Evolutionary conservation across 2,797 vertebrate species (phyloP), one percentile per base, ranked within the genome.

Genomic region (Enteromius afrohamiltoni): DNA sequence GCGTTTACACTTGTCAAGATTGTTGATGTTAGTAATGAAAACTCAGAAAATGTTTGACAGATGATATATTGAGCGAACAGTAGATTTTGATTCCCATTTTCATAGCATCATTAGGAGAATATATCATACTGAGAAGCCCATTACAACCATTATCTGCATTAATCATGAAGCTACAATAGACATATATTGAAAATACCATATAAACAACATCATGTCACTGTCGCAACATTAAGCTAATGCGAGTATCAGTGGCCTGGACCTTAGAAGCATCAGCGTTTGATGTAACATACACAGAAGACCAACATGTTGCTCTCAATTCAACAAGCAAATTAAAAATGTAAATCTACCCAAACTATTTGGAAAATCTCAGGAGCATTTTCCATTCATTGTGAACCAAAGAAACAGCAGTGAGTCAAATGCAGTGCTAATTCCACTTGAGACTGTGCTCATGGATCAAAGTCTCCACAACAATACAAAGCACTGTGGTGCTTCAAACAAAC

Each of bases 1-100:
- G 77, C 62, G 26, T 58, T 71, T 55, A 51, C n/a, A 78, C 67
- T 58, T 55, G 45, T 51, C 71, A 53, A 9, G 40, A 83, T 47
- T 83, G 67, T 78, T 62, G 75, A 83, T 71, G 42, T 74, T 53
- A 37, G 29, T 26, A 64, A 74, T 75, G 65, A 47, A 68, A 83
- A 40, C 42, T 49, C 26, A 9, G 23, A 65, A 76, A 77, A 11
- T 60, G 23, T 77, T 70, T 80, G 82, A 70, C 42, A 82, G 13
- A 65, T 82, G 70, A 82, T 65, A 29, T 49, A 62, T 51, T 45
- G 37, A 83, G 47, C 1, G 37, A 68, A 45, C 51, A 62, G 53
- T 70, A 60, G 16, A 51, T 51, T 69, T 78, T 70, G 53, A 55
- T 70, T 77, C n/a, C 26, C 23, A 69, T 77, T 70, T 58, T 31